phyloP scores from a whole-genome alignment of 2,797 vertebrate species.

The Ctenopoma kingsleyae region DNA sequence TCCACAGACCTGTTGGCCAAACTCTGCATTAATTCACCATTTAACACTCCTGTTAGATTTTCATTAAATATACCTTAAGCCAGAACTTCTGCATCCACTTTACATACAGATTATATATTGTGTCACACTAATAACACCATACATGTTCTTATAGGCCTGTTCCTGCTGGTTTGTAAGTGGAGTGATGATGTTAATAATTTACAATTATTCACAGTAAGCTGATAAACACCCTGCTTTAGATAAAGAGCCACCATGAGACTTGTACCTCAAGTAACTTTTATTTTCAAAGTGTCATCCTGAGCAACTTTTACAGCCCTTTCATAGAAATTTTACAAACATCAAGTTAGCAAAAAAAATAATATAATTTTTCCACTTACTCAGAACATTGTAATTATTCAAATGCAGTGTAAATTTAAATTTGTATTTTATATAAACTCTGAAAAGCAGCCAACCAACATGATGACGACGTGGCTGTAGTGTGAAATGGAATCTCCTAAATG shows the following conservation, averaged over 20 bases:
- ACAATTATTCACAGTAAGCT: conserved; percentile 19
- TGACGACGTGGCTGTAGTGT: too few relatives aligned
- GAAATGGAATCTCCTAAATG: too few relatives aligned
- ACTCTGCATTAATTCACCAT: not conserved
- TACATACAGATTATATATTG: not conserved
- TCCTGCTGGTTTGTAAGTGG: conserved; percentile 4
- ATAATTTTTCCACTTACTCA: not conserved
- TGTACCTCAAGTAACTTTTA: conserved; percentile 60
- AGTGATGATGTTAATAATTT: conserved; percentile 55
- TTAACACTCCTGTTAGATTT: too few relatives aligned
- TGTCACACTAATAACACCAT: conserved; percentile 9
- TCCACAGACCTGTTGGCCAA: not conserved
- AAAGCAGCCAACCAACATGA: not conserved
- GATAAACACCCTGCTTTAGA: too few relatives aligned
- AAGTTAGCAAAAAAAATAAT: conserved; percentile 48
- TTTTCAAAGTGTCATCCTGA: conserved; percentile 59
- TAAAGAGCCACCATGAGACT: not conserved
- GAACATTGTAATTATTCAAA: conserved; percentile 17
- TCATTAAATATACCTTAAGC: not conserved
- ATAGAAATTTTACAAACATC: conserved; percentile 10
- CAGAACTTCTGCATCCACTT: too few relatives aligned
- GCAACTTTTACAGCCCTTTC: conserved; percentile 45
- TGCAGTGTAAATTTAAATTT: conserved; percentile 1
- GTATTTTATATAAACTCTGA: conserved; percentile 1
- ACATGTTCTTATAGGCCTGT: not conserved